These are phyloP conservation scores for Carollia perspicillata DNA, from an alignment of 2,113 vertebrate species.

Conservation along the genomic window DNA sequence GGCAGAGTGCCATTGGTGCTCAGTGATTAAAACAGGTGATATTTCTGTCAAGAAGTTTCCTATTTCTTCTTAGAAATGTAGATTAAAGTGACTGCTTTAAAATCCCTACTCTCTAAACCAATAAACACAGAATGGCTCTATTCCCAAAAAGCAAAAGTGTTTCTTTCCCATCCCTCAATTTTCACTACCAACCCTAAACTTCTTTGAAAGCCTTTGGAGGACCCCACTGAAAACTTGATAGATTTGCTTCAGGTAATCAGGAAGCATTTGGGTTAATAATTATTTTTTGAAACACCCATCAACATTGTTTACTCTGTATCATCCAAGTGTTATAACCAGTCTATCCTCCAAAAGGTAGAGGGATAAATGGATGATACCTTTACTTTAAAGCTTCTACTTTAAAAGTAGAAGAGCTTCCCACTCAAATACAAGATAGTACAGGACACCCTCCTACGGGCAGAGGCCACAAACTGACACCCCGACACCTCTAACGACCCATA, in stretches of 20 bases:
- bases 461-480: neutral
- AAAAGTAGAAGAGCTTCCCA: neutral
- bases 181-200: neutral
- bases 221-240: neutral
- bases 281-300: neutral
- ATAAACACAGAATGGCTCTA: neutral
- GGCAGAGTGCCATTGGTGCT: constrained; percentile 21
- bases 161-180: neutral
- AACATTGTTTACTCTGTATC: neutral
- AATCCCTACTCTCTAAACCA: neutral
- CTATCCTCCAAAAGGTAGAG: neutral
- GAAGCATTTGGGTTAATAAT: neutral
- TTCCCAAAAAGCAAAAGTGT: neutral
- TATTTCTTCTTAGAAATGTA: constrained; percentile 28
- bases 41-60: constrained; percentile 23
- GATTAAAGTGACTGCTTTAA: constrained; percentile 5
- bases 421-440: neutral
- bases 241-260: neutral
- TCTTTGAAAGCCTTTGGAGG: neutral
- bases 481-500: neutral
- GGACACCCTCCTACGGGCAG: neutral
- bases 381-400: neutral
- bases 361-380: neutral
- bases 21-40: constrained; percentile 22
- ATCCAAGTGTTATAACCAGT: neutral